phyloP scores from a whole-genome alignment of 2,888 invertebrate species.

The Laothoe populi region DNA sequence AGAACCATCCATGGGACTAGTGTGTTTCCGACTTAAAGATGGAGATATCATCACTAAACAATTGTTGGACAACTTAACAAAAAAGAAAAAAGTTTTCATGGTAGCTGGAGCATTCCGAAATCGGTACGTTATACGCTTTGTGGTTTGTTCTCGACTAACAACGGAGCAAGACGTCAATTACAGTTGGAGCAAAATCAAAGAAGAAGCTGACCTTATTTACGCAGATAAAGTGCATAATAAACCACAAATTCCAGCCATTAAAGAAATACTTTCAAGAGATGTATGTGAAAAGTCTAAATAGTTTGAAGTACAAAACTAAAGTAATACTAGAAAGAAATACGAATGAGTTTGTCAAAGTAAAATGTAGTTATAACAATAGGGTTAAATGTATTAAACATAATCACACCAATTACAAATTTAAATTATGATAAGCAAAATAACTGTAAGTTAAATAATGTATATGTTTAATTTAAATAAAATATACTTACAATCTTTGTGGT shows the following conservation, averaged over 20 bases:
- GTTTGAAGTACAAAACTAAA: conserved; percentile 16
- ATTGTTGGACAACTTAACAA: conserved; percentile 89
- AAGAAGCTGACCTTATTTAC: conserved; percentile 77
- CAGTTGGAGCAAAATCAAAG: conserved; percentile 88
- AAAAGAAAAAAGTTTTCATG: conserved; percentile 91
- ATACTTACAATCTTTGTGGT: no score
- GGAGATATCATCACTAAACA: conserved; percentile 88
- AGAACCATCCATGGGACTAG: conserved; percentile 91
- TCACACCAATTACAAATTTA: no score
- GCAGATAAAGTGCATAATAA: conserved; percentile 58
- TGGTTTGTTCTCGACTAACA: conserved; percentile 90
- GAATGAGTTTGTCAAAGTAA: background rate
- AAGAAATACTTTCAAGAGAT: conserved; percentile 60
- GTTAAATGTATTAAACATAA: background rate
- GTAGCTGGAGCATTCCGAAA: conserved; percentile 90
- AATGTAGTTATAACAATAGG: background rate
- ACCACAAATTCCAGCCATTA: conserved; percentile 61
- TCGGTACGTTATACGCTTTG: conserved; percentile 91
- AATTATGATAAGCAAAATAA: no score
- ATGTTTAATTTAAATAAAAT: no score
- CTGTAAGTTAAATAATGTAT: no score
- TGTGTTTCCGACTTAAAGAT: conserved; percentile 94
- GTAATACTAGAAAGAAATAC: background rate
- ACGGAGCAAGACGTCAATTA: conserved; percentile 89
- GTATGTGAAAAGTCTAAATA: conserved; percentile 73